Base-by-base conservation (phyloP, 2,113 vertebrate species). In the Chrysemys picta region DNA sequence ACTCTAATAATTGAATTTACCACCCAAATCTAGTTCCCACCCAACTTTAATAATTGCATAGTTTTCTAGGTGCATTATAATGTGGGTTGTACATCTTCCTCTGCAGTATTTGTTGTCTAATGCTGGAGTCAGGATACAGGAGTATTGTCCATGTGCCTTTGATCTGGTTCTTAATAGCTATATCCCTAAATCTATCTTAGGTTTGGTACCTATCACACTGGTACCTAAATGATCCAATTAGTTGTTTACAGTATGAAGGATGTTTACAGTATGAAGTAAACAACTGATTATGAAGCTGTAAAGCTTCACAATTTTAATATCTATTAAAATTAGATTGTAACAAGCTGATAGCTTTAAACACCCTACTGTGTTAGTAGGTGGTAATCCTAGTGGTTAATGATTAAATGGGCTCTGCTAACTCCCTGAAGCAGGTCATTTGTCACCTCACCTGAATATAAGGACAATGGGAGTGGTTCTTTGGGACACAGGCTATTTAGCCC, bases 321-420 rank as follows among this genome's bases (percentile, higher is more conserved):
- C 38, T 83, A 84, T 81, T 94, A 83, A 90, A 96, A 93, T 89
- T 79, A 94, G 95, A 85, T 91, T 89, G 79, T 87, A 91, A 84
- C 31, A 80, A 72, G 79, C 50, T 29, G 22, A 53, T 54, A 80
- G 78, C 90, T 6, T 54, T 13, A 91, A 91, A 94, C 94, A 94
- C 29, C 62, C 21, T 42, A 87, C 19, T n/a, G 8, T 38, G n/a
- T 38, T n/a, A 72, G 65, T 38, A 38, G 9, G n/a, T 72, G 19
- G n/a, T 72, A n/a, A 22, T 38, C 19, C n/a, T 38, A 12, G 9
- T 31, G 76, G 24, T 45, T 42, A 72, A 69, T n/a, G 19, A 9
- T 38, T 72, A 38, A 38, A 38, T 38, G n/a, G 19, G 35, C n/a
- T 72, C 65, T 10, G 65, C 19, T 38, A 72, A 47, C 22, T 45